Base-by-base conservation (phyloP, 2,888 invertebrate genomes). In the Drosophila barbarae region DNA sequence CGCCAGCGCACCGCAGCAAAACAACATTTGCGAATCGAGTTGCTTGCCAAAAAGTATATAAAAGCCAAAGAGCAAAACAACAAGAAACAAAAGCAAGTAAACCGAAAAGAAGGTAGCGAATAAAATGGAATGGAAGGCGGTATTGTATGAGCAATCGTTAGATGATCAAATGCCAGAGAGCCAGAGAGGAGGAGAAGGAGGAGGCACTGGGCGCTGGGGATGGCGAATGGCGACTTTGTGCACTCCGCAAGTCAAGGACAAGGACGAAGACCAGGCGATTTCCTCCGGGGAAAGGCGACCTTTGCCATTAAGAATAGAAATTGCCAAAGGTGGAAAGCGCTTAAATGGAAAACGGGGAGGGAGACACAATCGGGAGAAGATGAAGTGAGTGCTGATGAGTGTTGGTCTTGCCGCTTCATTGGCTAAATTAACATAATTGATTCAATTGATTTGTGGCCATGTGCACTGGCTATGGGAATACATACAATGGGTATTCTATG, bases 381-480 rank as follows among this genome's bases (percentile, higher is more conserved):
- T 34, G 42, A 32, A 57, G 28, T 12, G 21, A 32, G 30, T 32
- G 58, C 15, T 42, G 42, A 30, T 57, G 35, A 50, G 65, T 61
- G 66, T 64, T 49, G 65, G 41, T 46, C 61, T 70, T 70, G 71
- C 71, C 68, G 71, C 65, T 81, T 77, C 71, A 85, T 81, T 84
- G 82, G 71, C 64, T 84, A 69, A 76, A 84, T 81, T 75, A 81
- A 74, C 81, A 72, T 85, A 85, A 85, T 82, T 82, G 82, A 84
- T 77, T 85, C 71, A 84, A 76, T 84, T 76, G 74, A 84, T 74
- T 81, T 74, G 64, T 71, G 69, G 39, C 53, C 46, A 65, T 66
- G 49, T 59, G 32, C 44, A 42, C 34, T 39, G 32, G 46, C 60
- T 58, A 42, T 23, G 44, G 58, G 28, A 38, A 58, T 66, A 56